phyloP scores from a whole-genome alignment of 2,888 invertebrate genomes.

The Monopis laevigella region DNA sequence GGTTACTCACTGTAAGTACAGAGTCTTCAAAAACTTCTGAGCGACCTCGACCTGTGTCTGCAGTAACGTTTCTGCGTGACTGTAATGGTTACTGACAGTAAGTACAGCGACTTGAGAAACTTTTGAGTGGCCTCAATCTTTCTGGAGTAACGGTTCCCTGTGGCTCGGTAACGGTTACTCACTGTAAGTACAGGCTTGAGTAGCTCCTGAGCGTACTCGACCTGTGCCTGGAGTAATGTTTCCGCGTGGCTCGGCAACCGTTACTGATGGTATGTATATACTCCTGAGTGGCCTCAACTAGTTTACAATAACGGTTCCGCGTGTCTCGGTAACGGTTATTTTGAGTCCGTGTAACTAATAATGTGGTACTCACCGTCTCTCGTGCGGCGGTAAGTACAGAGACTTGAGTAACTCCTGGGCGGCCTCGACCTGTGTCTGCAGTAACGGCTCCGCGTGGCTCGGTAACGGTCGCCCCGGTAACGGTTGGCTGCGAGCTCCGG shows the following conservation, averaged over 20 bases:
- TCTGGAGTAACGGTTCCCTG: conserved; percentile 31
- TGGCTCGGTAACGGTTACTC: conserved; percentile 34
- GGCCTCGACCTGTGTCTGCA: conserved; percentile 34
- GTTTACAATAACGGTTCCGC: no score
- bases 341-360: no score
- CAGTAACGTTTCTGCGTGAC: no score
- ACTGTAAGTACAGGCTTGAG: no score
- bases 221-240: conserved; percentile 36
- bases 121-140: conserved; percentile 33
- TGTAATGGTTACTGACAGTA: no score
- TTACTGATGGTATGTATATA: no score
- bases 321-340: no score
- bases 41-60: no score
- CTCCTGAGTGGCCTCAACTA: no score
- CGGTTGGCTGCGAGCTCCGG: conserved; percentile 44
- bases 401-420: conserved; percentile 28
- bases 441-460: conserved; percentile 30
- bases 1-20: no score
- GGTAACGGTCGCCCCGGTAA: conserved; percentile 37
- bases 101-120: conserved; percentile 23
- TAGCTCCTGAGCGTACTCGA: conserved; percentile 30
- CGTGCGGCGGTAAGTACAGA: conserved; percentile 17
- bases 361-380: conserved; percentile 6
- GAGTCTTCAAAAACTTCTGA: no score
- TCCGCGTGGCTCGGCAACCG: conserved; percentile 32